Conservation (phyloP, 2,888 invertebrate genomes). For the Diplolepis rosae region DNA sequence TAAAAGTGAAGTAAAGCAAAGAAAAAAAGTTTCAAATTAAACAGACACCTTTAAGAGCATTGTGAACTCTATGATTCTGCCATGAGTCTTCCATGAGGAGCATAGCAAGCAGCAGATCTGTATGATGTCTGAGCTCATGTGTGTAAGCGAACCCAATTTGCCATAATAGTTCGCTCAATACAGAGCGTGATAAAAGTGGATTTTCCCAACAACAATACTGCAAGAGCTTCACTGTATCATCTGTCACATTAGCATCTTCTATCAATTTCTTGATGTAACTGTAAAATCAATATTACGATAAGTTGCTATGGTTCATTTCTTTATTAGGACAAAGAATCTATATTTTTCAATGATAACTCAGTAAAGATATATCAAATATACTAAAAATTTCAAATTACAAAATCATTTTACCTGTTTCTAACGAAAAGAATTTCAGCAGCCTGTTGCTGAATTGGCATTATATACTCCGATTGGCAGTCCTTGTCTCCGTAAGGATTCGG, state of each 20-base stretch:
- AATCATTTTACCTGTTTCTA: conserved; percentile 80
- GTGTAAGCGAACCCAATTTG: conserved; percentile 92
- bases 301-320: too few relatives aligned
- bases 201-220: conserved; percentile 99
- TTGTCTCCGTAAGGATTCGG: conserved; percentile 86
- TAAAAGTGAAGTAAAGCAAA: neutral
- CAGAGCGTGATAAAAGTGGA: conserved; percentile 91
- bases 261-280: conserved; percentile 96
- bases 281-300: too few relatives aligned
- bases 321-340: too few relatives aligned
- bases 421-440: conserved; percentile 89
- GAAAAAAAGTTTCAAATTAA: conserved; percentile 44
- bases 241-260: conserved; percentile 93
- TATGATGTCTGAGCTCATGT: conserved; percentile 93
- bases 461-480: conserved; percentile 75
- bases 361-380: neutral
- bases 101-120: conserved; percentile 90
- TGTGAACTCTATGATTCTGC: conserved; percentile 95
- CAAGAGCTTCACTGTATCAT: conserved; percentile 91
- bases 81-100: conserved; percentile 95
- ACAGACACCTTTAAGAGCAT: conserved; percentile 94
- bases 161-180: conserved; percentile 93
- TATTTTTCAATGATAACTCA: too few relatives aligned
- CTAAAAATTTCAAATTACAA: neutral
- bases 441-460: conserved; percentile 82